Evolutionary conservation across 2,797 vertebrate species (phyloP), one percentile per base, ranked within the genome.

Genomic region (Pseudopleuronectes americanus): DNA sequence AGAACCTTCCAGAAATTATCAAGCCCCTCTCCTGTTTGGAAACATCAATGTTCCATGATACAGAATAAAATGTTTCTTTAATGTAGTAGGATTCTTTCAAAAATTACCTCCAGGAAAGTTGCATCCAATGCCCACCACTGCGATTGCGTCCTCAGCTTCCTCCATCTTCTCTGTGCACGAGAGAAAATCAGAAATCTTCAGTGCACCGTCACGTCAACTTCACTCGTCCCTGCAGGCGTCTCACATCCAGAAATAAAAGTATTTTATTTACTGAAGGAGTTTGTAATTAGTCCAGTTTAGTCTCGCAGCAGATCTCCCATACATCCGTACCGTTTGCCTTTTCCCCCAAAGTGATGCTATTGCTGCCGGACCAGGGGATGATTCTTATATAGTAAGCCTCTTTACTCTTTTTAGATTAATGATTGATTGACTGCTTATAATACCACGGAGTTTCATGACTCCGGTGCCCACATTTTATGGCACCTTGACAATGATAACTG

Each of bases 111-210:
- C 95, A 0, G 96, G 96, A 71, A 96, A 96, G 78, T 95, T 95
- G 84, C 95, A 96, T 68, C 95, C 96, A 45, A 96, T 95, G 48
- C 96, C 96, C 51, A 96, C 94, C 62, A 97, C 85, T 21, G 95
- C 95, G 60, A 96, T 87, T 24, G 83, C 68, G 19, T 94, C 92
- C 51, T 77, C 90, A 43, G 76, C 66, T 26, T 93, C 90, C 0
- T 90, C 92, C 92, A 95, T 92, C 73, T 21, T 91, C 66, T 23
- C 13, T 65, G 19, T 77, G 43, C 17, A 3, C 23, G 4, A 59
- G 57, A 59, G 9, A 52, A 73, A 63, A 83, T 67, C 43, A 10
- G 55, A 61, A 71, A 66, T 41, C 26, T 69, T 73, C 53, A 68
- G 55, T 45, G 2, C 36, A 9, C 6, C 52, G 12, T 61, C 13